phyloP scores from a whole-genome alignment of 2,888 invertebrate genomes.

The Aphelenchoides bicaudatus region DNA sequence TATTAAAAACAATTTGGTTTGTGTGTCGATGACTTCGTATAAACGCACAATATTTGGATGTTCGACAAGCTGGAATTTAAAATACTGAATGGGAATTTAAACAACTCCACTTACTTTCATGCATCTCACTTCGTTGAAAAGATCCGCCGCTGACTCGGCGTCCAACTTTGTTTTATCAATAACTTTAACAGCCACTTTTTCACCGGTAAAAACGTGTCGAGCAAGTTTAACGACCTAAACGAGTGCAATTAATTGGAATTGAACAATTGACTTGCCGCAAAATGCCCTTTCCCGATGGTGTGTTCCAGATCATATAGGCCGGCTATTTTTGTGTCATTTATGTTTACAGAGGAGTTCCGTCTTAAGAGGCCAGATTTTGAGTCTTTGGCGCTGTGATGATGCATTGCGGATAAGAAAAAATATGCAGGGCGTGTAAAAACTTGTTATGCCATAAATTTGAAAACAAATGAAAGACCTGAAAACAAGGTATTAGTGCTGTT shows the following conservation, averaged over 20 bases:
- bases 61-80: constrained; percentile 75
- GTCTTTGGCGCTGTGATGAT: too few species aligned
- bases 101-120: constrained; percentile 26
- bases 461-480: too few species aligned
- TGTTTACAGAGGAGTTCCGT: constrained; percentile 28
- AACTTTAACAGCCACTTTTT: constrained; percentile 75
- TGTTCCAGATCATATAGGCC: constrained; percentile 95
- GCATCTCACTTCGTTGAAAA: constrained; percentile 73
- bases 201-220: constrained; percentile 95
- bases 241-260: background rate
- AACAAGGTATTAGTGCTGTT: too few species aligned
- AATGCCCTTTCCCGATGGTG: constrained; percentile 79
- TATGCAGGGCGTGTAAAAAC: too few species aligned
- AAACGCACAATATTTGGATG: constrained; percentile 96
- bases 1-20: constrained; percentile 80
- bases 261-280: background rate
- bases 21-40: constrained; percentile 98
- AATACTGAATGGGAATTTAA: constrained; percentile 23
- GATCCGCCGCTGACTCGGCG: constrained; percentile 87
- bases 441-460: too few species aligned
- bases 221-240: constrained; percentile 95
- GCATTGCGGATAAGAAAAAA: too few species aligned
- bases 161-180: constrained; percentile 98
- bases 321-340: constrained; percentile 38
- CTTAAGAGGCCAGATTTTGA: constrained; percentile 6